phyloP scores from a whole-genome alignment of 2,113 vertebrate species.

The Deroptyus accipitrinus region DNA sequence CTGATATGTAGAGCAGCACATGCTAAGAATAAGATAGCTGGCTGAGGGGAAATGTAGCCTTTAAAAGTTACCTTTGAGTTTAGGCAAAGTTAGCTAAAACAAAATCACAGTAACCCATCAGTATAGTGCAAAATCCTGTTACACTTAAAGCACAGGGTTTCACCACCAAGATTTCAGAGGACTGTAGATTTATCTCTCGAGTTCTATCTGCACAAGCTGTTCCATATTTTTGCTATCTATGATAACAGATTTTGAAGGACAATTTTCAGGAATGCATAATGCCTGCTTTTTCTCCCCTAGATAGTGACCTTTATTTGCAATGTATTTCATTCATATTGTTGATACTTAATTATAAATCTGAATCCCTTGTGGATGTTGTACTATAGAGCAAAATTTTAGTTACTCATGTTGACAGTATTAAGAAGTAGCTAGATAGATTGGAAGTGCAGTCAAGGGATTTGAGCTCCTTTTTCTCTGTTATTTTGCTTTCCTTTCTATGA shows the following conservation, averaged over 20 bases:
- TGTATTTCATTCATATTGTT: not conserved
- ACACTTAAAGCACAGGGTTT: not conserved
- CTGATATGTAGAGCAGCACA: not conserved
- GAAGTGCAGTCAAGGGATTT: not conserved
- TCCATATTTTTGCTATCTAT: not conserved
- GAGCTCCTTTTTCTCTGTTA: not conserved
- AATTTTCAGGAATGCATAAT: not conserved
- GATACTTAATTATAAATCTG: not conserved
- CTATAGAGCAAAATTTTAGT: not conserved
- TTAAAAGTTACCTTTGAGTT: not conserved
- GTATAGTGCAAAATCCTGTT: not conserved
- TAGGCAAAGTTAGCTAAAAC: not conserved
- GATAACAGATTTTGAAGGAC: not conserved
- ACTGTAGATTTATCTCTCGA: not conserved
- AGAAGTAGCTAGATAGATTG: not conserved
- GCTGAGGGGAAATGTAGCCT: not conserved
- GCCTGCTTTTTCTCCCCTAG: not conserved
- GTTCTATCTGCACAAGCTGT: not conserved
- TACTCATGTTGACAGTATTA: not conserved
- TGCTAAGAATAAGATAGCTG: not conserved
- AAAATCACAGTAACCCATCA: not conserved
- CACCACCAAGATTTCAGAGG: not conserved
- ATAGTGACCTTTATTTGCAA: not conserved
- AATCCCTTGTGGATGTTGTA: not conserved
- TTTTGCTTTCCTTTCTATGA: not conserved